phyloP scores from a whole-genome alignment of 2,113 vertebrate species.

The Psittacara wagleri region DNA sequence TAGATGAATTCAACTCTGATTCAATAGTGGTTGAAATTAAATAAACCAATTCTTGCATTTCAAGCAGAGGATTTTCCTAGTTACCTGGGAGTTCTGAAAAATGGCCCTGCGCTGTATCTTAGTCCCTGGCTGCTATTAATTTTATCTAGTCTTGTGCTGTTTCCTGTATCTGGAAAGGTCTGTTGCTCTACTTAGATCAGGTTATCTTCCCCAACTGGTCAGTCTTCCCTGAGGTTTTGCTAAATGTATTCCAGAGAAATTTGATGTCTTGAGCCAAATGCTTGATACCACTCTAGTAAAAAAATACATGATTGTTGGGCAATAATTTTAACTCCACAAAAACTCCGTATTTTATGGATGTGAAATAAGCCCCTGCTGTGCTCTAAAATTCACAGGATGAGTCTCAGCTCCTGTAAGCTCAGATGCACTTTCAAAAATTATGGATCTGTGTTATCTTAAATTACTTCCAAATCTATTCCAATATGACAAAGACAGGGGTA shows the following conservation, averaged over 20 bases:
- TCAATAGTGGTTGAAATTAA: not conserved
- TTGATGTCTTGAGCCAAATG: not conserved
- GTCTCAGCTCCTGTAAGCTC: not conserved
- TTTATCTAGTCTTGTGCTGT: not conserved
- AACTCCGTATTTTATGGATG: not conserved
- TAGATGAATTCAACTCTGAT: not conserved
- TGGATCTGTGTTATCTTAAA: conserved; percentile 9
- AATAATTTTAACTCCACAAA: not conserved
- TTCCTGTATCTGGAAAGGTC: not conserved
- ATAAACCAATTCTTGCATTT: not conserved
- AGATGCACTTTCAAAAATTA: conserved; percentile 15
- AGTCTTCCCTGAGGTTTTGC: not conserved
- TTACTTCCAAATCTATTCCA: conserved; percentile 23
- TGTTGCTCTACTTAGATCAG: not conserved
- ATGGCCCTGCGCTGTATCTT: not conserved
- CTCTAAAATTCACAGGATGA: conserved; percentile 14
- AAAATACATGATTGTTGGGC: not conserved
- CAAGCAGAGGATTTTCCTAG: not conserved
- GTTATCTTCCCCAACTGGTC: not conserved
- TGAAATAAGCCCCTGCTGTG: not conserved
- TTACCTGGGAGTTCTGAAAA: not conserved
- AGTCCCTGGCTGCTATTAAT: not conserved
- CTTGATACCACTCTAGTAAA: not conserved
- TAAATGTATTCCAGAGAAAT: not conserved
- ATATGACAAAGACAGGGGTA: not conserved